Conservation (phyloP, 2,797 vertebrate species). For the Monodelphis domestica region DNA sequence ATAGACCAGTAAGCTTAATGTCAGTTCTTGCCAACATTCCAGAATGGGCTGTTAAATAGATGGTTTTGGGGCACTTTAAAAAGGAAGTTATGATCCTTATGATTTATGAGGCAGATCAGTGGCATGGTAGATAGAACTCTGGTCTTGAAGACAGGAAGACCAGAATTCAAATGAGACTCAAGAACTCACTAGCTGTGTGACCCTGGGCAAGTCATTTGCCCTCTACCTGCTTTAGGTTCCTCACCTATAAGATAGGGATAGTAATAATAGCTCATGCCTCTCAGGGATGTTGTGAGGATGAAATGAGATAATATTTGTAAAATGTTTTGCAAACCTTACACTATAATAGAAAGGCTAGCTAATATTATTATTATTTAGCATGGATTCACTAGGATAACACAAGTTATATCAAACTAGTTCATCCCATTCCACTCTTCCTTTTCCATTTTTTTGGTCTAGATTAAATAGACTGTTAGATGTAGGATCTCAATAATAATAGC, state of each 20-base stretch:
- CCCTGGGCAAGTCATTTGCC: neutral
- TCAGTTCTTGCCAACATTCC: neutral
- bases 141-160: neutral
- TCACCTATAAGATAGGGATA: neutral
- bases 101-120: neutral
- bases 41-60: neutral
- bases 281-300: neutral
- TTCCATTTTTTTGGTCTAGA: neutral
- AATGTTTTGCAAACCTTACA: neutral
- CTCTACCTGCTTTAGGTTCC: neutral
- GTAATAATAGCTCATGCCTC: neutral
- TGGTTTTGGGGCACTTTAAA: neutral
- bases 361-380: neutral
- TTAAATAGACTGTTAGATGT: neutral
- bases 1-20: neutral
- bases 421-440: neutral
- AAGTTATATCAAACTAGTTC: neutral
- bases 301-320: neutral
- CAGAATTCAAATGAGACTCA: neutral
- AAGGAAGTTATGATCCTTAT: neutral
- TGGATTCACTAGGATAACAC: neutral
- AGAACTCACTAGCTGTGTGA: neutral
- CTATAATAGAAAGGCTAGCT: neutral
- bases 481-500: neutral
- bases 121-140: neutral